Evolutionary conservation across 2,797 vertebrate genomes (phyloP), one percentile per base, ranked within the genome.

Genomic region (Ctenochaetus hawaiiensis): DNA sequence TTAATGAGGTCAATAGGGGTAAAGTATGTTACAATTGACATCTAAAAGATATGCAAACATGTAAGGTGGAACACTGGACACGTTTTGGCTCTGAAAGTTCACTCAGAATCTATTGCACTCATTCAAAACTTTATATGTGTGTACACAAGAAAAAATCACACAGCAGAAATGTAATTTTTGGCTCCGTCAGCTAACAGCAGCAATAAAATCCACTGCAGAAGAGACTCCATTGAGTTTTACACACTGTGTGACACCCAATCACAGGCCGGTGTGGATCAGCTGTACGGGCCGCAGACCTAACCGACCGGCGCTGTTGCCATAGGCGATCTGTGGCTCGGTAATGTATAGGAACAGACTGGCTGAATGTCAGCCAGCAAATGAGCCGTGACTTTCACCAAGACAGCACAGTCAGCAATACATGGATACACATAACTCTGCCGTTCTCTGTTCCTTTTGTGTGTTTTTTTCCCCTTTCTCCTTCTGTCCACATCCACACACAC

Each of bases 331-430:
- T 22, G 54, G 54, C 83, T 71, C 48, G 43, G 78, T 81, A 87
- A 87, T 52, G 66, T 81, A 87, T 59, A 74, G 70, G 67, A 86
- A 51, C 70, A 77, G 62, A 86, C 71, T 13, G 78, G 69, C 83
- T 83, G 86, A 91, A 91, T 87, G 75, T 91, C 91, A 90, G 89
- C 87, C 69, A 77, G 81, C 65, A 87, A 93, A 91, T 92, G 88
- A 91, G 87, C 84, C 86, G 72, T 91, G 87, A 91, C 87, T 90
- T 92, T 91, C 82, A 83, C 75, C 68, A 83, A 87, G 78, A 87
- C 77, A 61, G 81, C 81, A 17, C 48, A 81, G 74, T 91, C 90
- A 89, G 91, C 86, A 86, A 86, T 81, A 89, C 77, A 86, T 53
- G 78, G 67, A 85, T 84, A 60, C 67, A 84, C 84, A 86, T 75